These are phyloP conservation scores for Stomorhina lunata DNA, from an alignment of 2,888 invertebrate genomes.

Conservation along the genomic window DNA sequence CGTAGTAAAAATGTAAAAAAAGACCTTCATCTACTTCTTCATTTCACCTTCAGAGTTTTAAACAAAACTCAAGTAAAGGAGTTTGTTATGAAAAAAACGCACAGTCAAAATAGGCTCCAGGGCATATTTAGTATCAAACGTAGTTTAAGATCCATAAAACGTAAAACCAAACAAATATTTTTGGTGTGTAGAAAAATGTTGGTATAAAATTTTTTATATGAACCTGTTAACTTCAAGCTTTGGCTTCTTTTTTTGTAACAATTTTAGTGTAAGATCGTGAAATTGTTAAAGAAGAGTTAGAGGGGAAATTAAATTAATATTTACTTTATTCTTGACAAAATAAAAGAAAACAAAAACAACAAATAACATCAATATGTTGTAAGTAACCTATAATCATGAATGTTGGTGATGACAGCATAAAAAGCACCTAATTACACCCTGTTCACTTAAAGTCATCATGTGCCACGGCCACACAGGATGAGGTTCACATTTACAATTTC, in stretches of 20 bases:
- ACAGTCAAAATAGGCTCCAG: background rate
- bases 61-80: constrained; percentile 2
- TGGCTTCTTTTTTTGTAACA: background rate
- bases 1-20: constrained; percentile 17
- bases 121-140: constrained; percentile 56
- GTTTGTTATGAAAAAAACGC: background rate
- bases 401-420: constrained; percentile 80
- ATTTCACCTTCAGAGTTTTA: background rate
- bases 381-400: constrained; percentile 77
- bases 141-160: constrained; percentile 56
- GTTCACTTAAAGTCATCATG: constrained; percentile 69
- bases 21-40: background rate
- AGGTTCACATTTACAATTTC: constrained; percentile 42
- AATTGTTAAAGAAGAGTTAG: constrained; percentile 27
- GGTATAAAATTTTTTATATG: constrained; percentile 17
- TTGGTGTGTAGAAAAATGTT: background rate
- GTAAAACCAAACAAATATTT: constrained; percentile 5
- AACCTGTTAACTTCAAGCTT: constrained; percentile 54
- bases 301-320: constrained; percentile 78
- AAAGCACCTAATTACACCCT: constrained; percentile 79
- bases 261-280: background rate
- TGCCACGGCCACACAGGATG: constrained; percentile 63
- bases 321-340: constrained; percentile 74
- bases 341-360: constrained; percentile 11
- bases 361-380: constrained; percentile 8